Conservation (phyloP, 2,888 invertebrate genomes). For the Sicus ferrugineus region DNA sequence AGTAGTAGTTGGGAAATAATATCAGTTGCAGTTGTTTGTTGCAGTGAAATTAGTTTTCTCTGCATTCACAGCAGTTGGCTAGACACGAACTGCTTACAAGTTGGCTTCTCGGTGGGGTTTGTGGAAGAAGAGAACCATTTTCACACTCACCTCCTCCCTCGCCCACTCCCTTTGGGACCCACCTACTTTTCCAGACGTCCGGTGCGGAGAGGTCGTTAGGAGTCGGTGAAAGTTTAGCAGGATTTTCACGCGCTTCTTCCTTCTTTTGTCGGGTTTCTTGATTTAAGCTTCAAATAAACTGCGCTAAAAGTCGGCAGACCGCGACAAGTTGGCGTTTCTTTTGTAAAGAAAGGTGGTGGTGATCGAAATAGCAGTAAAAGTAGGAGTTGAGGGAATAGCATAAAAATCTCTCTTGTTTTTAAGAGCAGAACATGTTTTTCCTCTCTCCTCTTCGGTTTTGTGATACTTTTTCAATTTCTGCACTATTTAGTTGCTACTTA, state of each 20-base stretch:
- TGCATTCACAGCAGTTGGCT: constrained; percentile 27
- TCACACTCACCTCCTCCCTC: no score
- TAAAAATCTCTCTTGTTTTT: no score
- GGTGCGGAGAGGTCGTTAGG: neutral
- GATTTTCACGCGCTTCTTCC: constrained; percentile 19
- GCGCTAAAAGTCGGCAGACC: constrained; percentile 10
- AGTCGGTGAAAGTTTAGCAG: constrained; percentile 28
- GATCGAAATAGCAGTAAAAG: no score
- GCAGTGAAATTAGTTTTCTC: constrained; percentile 33
- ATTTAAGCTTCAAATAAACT: neutral
- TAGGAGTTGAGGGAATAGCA: neutral
- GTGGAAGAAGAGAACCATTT: no score
- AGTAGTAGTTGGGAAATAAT: constrained; percentile 31
- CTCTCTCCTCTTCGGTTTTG: no score
- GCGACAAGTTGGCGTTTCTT: neutral
- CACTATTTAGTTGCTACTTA: no score
- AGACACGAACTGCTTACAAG: neutral
- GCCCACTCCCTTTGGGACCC: no score
- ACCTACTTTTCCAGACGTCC: no score
- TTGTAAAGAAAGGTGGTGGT: no score
- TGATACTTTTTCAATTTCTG: no score
- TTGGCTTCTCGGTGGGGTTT: no score
- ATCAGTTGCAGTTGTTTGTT: constrained; percentile 26
- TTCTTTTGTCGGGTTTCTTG: neutral
- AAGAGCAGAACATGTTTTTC: no score